Conservation (phyloP, 2,113 vertebrate species). For the Lontra canadensis region DNA sequence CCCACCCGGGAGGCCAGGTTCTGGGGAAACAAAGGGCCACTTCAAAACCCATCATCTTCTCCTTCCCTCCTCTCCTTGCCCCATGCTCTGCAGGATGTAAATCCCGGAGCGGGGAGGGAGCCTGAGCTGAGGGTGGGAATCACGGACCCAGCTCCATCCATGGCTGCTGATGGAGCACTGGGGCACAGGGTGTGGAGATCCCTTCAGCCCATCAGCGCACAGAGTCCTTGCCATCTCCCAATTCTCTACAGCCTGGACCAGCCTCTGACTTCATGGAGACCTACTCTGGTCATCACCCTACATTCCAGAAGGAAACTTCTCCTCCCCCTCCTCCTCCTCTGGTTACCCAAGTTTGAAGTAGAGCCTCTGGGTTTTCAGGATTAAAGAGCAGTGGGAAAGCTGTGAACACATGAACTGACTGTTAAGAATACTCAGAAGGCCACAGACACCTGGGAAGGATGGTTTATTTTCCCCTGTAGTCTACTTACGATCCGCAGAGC, state of each 20-base stretch:
- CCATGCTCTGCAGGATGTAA: fast-evolving
- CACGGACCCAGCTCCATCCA: fast-evolving
- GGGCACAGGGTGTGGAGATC: neutral
- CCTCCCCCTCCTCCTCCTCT: neutral
- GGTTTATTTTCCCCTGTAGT: neutral
- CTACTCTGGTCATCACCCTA: neutral
- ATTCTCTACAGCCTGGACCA: neutral
- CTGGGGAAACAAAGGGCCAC: neutral
- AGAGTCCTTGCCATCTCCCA: fast-evolving
- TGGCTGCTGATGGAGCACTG: neutral
- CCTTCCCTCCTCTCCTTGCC: fast-evolving
- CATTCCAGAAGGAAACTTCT: neutral
- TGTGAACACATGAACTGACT: fast-evolving
- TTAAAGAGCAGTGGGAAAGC: neutral
- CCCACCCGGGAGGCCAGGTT: neutral
- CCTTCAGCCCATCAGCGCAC: fast-evolving
- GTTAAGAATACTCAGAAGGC: neutral
- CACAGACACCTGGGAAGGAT: neutral
- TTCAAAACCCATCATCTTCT: neutral
- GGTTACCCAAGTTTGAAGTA: neutral
- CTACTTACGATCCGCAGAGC: neutral
- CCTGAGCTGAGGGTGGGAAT: neutral
- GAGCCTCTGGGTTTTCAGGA: neutral
- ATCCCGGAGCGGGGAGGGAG: neutral
- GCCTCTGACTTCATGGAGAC: neutral